Evolutionary conservation across 2,888 invertebrate genomes (phyloP).

Genomic region (Asteroscopus sphinx): DNA sequence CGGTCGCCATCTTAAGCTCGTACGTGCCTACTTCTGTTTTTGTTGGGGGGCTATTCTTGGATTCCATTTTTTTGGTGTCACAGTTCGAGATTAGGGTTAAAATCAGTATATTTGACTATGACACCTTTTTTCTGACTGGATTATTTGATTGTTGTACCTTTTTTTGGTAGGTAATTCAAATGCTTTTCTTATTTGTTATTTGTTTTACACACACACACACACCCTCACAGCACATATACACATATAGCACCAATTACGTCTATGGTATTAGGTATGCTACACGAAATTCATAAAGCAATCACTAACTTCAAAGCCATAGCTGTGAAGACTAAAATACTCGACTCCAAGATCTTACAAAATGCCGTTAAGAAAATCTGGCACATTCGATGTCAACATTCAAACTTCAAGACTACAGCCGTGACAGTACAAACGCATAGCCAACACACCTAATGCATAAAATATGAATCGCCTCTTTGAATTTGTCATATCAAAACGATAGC

Average conservation of each 20-base stretch:
- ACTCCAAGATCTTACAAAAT: constrained; percentile 23
- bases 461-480: constrained; percentile 83
- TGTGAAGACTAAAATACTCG: neutral
- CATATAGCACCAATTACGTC: no score
- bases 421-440: constrained; percentile 66
- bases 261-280: neutral
- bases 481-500: constrained; percentile 81
- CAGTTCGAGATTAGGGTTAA: constrained; percentile 31
- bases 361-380: constrained; percentile 33
- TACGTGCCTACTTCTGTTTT: constrained; percentile 60
- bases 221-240: no score
- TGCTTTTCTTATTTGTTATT: neutral
- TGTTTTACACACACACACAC: neutral
- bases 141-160: neutral
- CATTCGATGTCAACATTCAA: constrained; percentile 39
- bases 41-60: constrained; percentile 52
- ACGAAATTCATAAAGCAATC: neutral
- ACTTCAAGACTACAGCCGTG: constrained; percentile 58
- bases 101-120: constrained; percentile 27
- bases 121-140: neutral
- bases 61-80: constrained; percentile 37
- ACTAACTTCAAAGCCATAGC: constrained; percentile 22
- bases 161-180: neutral
- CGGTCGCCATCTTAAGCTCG: constrained; percentile 60
- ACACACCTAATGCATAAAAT: constrained; percentile 84